A percentile compares a stretch with the other conserved stretches of the same genome.
phyloP scores from a whole-genome alignment of 2,113 vertebrate genomes.

The Paralichthys olivaceus region DNA sequence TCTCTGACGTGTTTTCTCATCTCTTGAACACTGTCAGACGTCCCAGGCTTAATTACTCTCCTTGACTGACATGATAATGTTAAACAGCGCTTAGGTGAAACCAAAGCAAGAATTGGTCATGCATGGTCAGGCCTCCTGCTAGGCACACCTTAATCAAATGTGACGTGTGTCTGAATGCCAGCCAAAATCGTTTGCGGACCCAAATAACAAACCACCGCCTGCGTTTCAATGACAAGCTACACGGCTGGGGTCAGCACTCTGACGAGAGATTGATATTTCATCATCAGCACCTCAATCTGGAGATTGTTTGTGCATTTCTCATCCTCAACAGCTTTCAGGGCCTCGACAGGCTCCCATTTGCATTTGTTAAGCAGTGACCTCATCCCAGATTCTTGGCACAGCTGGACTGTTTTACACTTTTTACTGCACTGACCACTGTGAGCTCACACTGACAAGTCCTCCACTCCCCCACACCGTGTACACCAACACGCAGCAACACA shows the following conservation, averaged over 20 bases:
- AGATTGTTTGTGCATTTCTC: constrained; percentile 46
- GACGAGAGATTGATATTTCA: constrained; percentile 59
- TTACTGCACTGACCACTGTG: constrained; percentile 39
- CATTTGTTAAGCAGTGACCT: constrained; percentile 53
- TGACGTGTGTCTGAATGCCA: constrained; percentile 65
- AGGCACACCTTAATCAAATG: constrained; percentile 76
- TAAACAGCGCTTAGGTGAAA: constrained; percentile 76
- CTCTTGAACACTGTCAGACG: constrained; percentile 62
- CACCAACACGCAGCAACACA: constrained; percentile 52
- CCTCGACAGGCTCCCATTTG: constrained; percentile 39
- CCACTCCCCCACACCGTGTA: constrained; percentile 23
- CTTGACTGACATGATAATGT: constrained; percentile 77
- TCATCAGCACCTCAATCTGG: constrained; percentile 48
- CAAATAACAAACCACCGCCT: constrained; percentile 55
- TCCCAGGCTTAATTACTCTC: constrained; percentile 68
- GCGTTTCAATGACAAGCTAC: constrained; percentile 50
- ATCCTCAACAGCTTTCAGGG: constrained; percentile 33
- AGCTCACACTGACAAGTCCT: constrained; percentile 7
- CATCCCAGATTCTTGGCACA: constrained; percentile 33
- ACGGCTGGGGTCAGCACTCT: constrained; percentile 34
- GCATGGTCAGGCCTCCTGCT: constrained; percentile 64
- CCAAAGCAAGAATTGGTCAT: constrained; percentile 72
- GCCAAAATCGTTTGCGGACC: constrained; percentile 67
- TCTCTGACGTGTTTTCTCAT: constrained; percentile 67
- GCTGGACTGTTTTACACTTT: constrained; percentile 16